Percentiles rank a stretch among this genome's conserved stretches.
phyloP scores from a whole-genome alignment of 1,140 invertebrate species.

The Conus betulinus region DNA sequence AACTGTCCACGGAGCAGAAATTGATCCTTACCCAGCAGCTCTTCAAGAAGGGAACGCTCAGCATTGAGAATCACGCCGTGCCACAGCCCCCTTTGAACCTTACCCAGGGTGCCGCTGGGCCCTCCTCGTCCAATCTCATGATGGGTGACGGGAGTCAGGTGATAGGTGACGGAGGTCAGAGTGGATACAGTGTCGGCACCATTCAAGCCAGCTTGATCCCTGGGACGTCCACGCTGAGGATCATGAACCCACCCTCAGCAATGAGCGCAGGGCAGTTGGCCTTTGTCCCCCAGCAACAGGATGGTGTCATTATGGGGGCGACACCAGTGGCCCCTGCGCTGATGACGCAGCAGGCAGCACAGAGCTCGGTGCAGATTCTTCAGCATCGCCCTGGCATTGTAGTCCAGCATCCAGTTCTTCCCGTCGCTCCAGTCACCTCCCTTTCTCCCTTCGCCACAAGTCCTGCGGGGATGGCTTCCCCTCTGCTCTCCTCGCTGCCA shows the following conservation, averaged over 20 bases:
- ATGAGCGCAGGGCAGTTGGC: not conserved
- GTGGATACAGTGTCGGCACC: not conserved
- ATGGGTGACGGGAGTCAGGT: not conserved
- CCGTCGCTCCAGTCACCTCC: too few relatives aligned
- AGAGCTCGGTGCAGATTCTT: not conserved
- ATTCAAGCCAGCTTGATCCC: not conserved
- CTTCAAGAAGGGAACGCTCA: constrained; percentile 24
- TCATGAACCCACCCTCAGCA: not conserved
- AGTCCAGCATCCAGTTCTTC: not conserved
- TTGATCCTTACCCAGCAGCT: constrained; percentile 34
- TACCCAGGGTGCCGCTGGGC: not conserved
- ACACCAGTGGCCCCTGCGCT: not conserved
- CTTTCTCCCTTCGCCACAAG: not conserved
- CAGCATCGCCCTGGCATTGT: not conserved
- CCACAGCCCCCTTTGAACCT: not conserved
- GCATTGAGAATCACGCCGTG: not conserved
- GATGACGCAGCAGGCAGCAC: not conserved
- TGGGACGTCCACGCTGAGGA: not conserved
- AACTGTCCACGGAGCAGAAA: constrained; percentile 30
- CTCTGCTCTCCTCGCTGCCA: not conserved
- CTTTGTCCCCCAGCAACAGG: not conserved
- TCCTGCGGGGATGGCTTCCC: not conserved
- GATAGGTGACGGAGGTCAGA: not conserved
- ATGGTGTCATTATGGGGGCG: not conserved
- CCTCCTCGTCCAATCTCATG: too few relatives aligned